Percentiles rank a stretch among this genome's conserved stretches.
Evolutionary conservation across 2,888 invertebrate species (phyloP).

Genomic region (Lingula anatina): DNA sequence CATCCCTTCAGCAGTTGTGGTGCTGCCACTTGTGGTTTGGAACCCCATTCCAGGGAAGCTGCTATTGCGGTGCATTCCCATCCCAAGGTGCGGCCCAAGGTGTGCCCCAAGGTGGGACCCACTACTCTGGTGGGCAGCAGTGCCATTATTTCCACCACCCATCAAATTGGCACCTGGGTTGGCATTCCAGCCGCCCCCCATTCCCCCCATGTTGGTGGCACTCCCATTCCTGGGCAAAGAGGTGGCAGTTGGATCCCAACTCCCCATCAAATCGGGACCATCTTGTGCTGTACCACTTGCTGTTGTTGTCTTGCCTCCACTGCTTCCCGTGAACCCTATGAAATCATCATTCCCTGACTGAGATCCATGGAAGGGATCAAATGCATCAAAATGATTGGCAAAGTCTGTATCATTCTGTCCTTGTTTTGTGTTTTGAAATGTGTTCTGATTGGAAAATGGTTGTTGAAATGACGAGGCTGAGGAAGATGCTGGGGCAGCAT

Average conservation of each 20-base stretch:
- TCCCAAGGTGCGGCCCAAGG: no score
- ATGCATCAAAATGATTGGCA: conserved; percentile 9
- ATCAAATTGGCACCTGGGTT: no score
- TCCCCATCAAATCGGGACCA: conserved; percentile 29
- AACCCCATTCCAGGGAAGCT: no score
- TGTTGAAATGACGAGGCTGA: conserved; percentile 10
- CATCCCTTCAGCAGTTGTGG: no score
- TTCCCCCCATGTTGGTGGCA: no score
- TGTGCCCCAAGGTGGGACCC: no score
- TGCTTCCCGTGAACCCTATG: conserved; percentile 22
- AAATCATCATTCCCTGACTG: conserved; percentile 21
- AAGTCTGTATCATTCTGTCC: not conserved
- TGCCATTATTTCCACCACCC: no score
- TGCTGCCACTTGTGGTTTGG: no score
- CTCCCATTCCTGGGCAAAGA: conserved; percentile 14
- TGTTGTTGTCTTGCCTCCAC: not conserved
- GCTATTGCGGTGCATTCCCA: no score
- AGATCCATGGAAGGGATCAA: conserved; percentile 33
- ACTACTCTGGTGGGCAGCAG: no score
- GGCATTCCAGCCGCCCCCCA: no score
- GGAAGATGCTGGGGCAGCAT: conserved; percentile 10
- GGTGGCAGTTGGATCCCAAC: conserved; percentile 19
- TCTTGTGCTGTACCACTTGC: conserved; percentile 1
- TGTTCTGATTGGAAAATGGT: not conserved
- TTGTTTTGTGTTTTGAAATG: not conserved